Evolutionary conservation across 2,797 vertebrate genomes (phyloP), one percentile per base, ranked within the genome.

Genomic region (Chaunax sp.): DNA sequence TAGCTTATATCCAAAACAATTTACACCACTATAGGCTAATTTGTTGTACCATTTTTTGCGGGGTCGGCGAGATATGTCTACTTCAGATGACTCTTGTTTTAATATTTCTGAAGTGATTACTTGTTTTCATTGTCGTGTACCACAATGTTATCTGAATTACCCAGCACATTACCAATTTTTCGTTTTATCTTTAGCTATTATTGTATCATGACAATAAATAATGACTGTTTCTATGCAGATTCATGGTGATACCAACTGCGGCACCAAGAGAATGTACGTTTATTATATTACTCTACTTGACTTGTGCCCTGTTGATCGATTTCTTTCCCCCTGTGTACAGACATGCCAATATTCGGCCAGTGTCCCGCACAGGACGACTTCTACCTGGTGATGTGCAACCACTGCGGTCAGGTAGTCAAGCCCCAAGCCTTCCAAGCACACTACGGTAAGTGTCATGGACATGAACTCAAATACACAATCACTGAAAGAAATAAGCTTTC

Each of bases 371-470:
- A 99, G 83, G 98, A 99, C 85, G 97, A 99, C 92, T 99, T 99
- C 95, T 99, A 97, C 95, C 95, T 99, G 95, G 98, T 99, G 93
- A 98, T 99, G 95, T 99, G 98, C 95, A 98, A 93, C 90, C 96
- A 98, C 91, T 99, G 98, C 92, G 93, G 95, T 93, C 97, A 98
- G 94, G 97, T 98, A 87, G 96, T 99, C 90, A 99, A 99, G 93
- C 98, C 98, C 82, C 98, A 99, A 94, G 97, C 98, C 94, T 99
- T 99, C 95, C 97, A 99, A 93, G 97, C 97, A 94, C 98, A 99
- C 93, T 98, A 97, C 68, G 98, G 98, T 99, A 96, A 97, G 97
- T 95, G 23, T 53, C 38, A 49, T n/a, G 37, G 59, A 61, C 49
- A 26, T 55, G 14, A 23, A 64, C 33, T 7, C 57, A 61, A 33